A percentile compares a stretch with the other conserved stretches of the same genome.
These are phyloP conservation scores for Archips crataeganus DNA, from an alignment of 2,888 invertebrate genomes.

Conservation along the genomic window DNA sequence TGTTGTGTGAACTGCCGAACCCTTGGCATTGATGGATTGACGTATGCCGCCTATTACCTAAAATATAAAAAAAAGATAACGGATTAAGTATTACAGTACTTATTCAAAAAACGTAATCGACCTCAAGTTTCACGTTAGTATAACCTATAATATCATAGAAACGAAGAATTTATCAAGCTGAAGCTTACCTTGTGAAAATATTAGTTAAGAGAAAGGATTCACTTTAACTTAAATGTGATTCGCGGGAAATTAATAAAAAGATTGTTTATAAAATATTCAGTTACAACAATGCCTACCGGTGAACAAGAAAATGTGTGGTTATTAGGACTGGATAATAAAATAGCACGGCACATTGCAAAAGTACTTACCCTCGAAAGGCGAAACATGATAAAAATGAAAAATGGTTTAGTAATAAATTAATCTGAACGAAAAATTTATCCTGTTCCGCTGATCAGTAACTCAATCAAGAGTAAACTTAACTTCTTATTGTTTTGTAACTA, in stretches of 20 bases:
- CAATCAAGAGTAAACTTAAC: too few species aligned
- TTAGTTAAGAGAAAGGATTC: neutral
- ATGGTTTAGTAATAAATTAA: neutral
- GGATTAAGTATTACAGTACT: neutral
- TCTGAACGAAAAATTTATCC: neutral
- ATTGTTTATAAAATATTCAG: neutral
- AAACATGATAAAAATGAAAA: constrained; percentile 37
- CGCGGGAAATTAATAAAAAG: neutral
- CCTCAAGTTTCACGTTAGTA: neutral
- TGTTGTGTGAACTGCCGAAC: constrained; percentile 50
- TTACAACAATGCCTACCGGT: constrained; percentile 14
- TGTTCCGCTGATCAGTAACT: neutral
- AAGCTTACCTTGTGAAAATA: constrained; percentile 22
- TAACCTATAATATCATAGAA: constrained; percentile 8
- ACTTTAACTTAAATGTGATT: neutral
- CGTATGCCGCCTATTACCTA: constrained; percentile 52
- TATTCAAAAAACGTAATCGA: neutral
- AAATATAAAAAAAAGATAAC: constrained; percentile 39
- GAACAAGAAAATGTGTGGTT: neutral
- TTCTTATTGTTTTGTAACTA: too few species aligned
- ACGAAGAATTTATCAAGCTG: constrained; percentile 1
- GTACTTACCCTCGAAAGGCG: constrained; percentile 43
- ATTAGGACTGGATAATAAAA: neutral
- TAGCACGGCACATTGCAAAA: neutral
- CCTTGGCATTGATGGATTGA: constrained; percentile 50